Base-by-base conservation (phyloP, 2,797 vertebrate species). In the Tragopan temminckii region DNA sequence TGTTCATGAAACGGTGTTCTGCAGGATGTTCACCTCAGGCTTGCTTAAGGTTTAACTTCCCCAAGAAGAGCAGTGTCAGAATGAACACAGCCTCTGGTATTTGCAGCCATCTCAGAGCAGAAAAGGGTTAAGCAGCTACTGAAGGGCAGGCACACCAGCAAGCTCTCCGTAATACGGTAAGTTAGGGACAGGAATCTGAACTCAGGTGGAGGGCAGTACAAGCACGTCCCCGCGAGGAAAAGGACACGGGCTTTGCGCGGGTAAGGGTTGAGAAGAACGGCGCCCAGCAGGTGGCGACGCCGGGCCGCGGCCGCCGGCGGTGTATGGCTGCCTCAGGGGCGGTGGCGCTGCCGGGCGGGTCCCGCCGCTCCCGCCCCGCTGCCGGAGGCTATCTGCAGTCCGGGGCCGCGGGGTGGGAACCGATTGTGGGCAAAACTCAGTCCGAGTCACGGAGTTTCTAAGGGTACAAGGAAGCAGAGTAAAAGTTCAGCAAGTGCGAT, bases 401-500 rank as follows among this genome's bases (percentile, higher is more conserved):
- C 48, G 14, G 15, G 27, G 15, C 50, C 50, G 27, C 27, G 15
- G 25, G 31, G 11, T 5, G 27, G 16, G 50, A 53, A 29, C 9
- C 16, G 16, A 53, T 3, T 18, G 27, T 9, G 13, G 31, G 5
- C 35, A 63, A 38, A 55, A 36, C 6, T 0, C 27, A 23, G 57
- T 23, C 13, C 13, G 29, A 42, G 50, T 45, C 19, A 31, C 0
- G 0, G 66, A 9, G 48, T 4, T 4, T 5, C 36, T 11, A 0
- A 14, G 5, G 16, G 4, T n/a, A 14, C 3, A 0, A n/a, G 33
- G 17, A 27, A 20, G 7, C 2, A 38, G 45, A 20, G 12, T 3
- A 3, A 31, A 6, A 0, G 2, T 17, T 24, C 1, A 36, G 9
- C 5, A 29, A 46, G 16, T 1, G 0, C 3, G 1, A 40, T 1